Base-by-base conservation (phyloP, 2,113 vertebrate genomes). In the Lucifuga dentata region DNA sequence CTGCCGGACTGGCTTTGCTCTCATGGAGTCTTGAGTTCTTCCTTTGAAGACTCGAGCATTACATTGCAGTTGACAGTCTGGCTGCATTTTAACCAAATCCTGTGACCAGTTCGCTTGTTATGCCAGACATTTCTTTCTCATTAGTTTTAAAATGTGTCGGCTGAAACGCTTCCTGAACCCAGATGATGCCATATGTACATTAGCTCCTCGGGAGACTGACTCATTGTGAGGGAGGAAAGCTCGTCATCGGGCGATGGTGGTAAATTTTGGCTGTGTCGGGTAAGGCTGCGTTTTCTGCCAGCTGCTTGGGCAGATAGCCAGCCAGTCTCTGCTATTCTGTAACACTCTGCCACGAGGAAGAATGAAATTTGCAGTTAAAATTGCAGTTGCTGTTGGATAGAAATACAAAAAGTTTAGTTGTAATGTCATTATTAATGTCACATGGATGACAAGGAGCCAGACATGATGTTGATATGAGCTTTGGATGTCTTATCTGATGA, bases 61-160 rank as follows among this genome's bases (percentile, higher is more conserved):
- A 65, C 78, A 26, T 73, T 76, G 66, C 33, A 73, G 76, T 78
- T 83, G 62, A 64, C 13, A 55, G 64, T 70, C 71, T 80, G 39
- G 72, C 33, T 66, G 20, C 33, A 62, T 44, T 76, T 78, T 52
- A 77, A 49, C 81, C 53, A 44, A 33, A 67, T 73, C 58, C 68
- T 51, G 21, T 86, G 87, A 89, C 67, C 56, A 68, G 67, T 55
- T 50, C 48, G 16, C 48, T 56, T 45, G 76, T 55, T 45, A 83
- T 61, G 61, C 73, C 66, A 84, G 74, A 81, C 73, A 70, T 74
- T 46, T 76, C 60, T 81, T 64, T 59, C 75, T 89, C 85, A 88
- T 74, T 67, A 16, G 33, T 1, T 16, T 61, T 43, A 44, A 66
- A 78, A 75, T 68, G 26, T 35, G 24, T n/a, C 1, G 76, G 60